A percentile compares a stretch with the other conserved stretches of the same genome.
Evolutionary conservation across 2,888 invertebrate species (phyloP).

Genomic region (Ametastegia equiseti): DNA sequence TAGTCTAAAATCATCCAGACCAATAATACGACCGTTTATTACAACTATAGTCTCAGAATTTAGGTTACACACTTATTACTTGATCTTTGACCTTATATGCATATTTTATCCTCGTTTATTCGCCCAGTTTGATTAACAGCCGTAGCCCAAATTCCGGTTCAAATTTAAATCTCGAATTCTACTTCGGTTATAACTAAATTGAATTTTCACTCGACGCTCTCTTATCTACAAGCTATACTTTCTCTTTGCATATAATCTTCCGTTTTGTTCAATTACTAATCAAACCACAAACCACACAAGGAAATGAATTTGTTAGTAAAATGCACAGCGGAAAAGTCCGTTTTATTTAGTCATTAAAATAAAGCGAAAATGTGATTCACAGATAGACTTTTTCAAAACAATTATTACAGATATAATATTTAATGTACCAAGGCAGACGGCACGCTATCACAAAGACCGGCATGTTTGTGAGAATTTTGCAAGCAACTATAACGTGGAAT

Average conservation of each 20-base stretch:
- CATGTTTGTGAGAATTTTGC: conserved; percentile 78
- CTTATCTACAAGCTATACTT: background rate
- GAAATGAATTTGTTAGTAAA: background rate
- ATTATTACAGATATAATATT: conserved; percentile 41
- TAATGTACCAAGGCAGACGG: conserved; percentile 39
- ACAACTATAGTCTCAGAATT: background rate
- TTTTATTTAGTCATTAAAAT: no score
- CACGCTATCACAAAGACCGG: conserved; percentile 55
- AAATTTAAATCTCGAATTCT: background rate
- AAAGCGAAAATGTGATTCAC: no score
- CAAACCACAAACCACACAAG: background rate
- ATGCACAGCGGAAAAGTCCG: no score
- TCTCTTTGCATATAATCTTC: background rate
- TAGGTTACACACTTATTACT: conserved; percentile 29
- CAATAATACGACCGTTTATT: background rate
- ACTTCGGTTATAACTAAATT: background rate
- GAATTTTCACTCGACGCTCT: background rate
- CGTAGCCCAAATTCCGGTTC: background rate
- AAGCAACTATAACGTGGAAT: conserved; percentile 82
- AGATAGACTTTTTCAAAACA: no score
- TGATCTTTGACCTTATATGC: conserved; percentile 28
- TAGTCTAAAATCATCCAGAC: background rate
- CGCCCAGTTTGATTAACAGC: background rate
- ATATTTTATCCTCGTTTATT: background rate
- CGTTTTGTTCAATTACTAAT: background rate